Evolutionary conservation across 1,140 invertebrate genomes (phyloP), one percentile per base, ranked within the genome.

Genomic region (Macrosteles quadrilineatus): DNA sequence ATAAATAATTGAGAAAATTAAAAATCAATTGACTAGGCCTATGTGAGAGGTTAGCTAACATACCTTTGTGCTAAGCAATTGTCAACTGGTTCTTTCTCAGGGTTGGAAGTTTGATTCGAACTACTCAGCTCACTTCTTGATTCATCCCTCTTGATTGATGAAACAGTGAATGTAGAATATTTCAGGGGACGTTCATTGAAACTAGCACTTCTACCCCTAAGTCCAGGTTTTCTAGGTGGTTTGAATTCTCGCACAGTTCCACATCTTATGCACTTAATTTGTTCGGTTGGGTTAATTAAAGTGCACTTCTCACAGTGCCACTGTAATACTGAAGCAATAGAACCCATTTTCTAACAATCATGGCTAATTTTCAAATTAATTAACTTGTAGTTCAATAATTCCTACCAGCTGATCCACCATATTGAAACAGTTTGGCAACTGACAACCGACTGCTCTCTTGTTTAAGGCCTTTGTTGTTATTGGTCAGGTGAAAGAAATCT

Each of bases 261-360:
- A 85, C 93, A 95, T 83, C 89, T 88, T 81, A 88, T 85, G 82
- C 93, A 96, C 81, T 86, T 87, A 71, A 86, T 80, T 79, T 86
- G 87, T 80, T 93, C 91, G 55, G 90, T 93, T 72, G 90, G 90
- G 83, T 95, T 94, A 81, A 94, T 93, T 80, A 91, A 86, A 81
- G 90, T 87, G 83, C 93, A 95, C 80, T 87, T 85, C 79, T 85
- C 85, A 85, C 93, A 95, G 84, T 90, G 88, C 93, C 93, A 96
- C 83, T 94, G 91, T 78, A 93, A 86, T 82, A 93, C 91, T 78
- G 92, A 94, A 84, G 91, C 91, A 83, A 94, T 93, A 78, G 91
- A 92, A 82, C 92, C 92, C 92, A 93, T 93, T 77, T 73, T 78
- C 77, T 74, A 68, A 74, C 73, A 77, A 75, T 78, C 80, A 82